phyloP scores from a whole-genome alignment of 2,113 vertebrate species.

The Machaerirhynchus nigripectus region DNA sequence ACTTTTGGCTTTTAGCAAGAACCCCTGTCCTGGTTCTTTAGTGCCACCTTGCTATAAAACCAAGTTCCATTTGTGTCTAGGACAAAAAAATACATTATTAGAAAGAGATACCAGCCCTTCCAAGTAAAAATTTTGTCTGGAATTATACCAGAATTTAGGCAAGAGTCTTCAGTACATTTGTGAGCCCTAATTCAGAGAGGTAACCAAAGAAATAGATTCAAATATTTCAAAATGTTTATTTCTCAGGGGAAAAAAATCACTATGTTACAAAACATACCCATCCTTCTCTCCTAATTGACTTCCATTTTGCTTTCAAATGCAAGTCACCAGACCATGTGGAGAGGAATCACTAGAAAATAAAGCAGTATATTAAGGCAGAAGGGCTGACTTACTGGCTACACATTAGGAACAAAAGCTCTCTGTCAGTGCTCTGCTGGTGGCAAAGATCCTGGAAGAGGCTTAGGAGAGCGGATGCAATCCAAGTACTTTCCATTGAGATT shows the following conservation, averaged over 20 bases:
- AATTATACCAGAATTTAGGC: not conserved
- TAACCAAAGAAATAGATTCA: not conserved
- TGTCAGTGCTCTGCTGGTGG: not conserved
- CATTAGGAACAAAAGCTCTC: not conserved
- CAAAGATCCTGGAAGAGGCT: not conserved
- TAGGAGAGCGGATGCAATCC: not conserved
- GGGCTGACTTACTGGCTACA: not conserved
- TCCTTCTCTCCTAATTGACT: not conserved
- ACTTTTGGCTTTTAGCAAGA: slow-evolving; percentile 4
- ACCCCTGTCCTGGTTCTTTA: not conserved
- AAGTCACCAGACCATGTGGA: not conserved
- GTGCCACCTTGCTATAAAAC: slow-evolving; percentile 14
- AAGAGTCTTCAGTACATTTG: not conserved
- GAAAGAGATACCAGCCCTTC: not conserved
- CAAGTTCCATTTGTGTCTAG: slow-evolving; percentile 4
- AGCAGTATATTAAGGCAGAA: not conserved
- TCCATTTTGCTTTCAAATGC: not conserved
- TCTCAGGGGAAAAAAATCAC: not conserved
- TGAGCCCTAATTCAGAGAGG: not conserved
- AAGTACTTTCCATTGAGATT: not conserved
- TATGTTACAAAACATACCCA: not conserved
- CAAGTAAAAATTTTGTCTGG: not conserved
- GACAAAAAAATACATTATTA: not conserved
- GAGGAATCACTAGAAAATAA: not conserved
- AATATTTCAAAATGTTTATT: not conserved